These are phyloP conservation scores for Calyptomena viridis DNA, from an alignment of 2,113 vertebrate species.

Conservation along the genomic window DNA sequence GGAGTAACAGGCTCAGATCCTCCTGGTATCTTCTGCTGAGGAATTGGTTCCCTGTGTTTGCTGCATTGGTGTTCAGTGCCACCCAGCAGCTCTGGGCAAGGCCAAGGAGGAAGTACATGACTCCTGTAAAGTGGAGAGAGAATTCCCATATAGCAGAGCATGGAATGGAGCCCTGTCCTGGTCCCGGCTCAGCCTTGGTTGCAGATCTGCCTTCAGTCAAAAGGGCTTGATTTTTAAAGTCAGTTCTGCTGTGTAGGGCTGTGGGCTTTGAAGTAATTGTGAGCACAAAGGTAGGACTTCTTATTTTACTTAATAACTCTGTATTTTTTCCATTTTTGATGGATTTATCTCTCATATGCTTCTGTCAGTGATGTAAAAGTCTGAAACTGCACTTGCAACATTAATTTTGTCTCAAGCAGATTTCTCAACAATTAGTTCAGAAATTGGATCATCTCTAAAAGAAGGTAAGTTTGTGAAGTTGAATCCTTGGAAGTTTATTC, in stretches of 20 bases:
- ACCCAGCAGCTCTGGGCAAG: background rate
- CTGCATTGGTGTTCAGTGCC: background rate
- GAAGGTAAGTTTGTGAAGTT: background rate
- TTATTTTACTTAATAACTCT: background rate
- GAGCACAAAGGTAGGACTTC: background rate
- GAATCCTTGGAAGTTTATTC: background rate
- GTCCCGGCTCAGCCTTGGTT: fast-evolving
- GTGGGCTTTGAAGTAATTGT: background rate
- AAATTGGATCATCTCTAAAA: background rate
- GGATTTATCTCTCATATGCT: background rate
- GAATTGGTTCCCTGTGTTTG: background rate
- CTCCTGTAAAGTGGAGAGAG: background rate
- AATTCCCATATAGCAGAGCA: background rate
- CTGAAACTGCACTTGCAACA: background rate
- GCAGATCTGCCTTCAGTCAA: background rate
- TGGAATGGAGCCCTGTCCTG: background rate
- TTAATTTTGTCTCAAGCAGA: background rate
- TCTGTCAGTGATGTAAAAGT: background rate
- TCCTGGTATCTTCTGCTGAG: background rate
- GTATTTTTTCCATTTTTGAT: background rate
- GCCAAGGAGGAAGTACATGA: background rate
- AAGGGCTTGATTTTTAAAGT: background rate
- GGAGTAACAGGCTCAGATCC: background rate
- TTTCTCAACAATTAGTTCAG: background rate
- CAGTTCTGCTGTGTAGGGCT: fast-evolving